A percentile compares a stretch with the other conserved stretches of the same genome.
Conservation (phyloP, 2,888 invertebrate species). For the Incurvaria masculella region DNA sequence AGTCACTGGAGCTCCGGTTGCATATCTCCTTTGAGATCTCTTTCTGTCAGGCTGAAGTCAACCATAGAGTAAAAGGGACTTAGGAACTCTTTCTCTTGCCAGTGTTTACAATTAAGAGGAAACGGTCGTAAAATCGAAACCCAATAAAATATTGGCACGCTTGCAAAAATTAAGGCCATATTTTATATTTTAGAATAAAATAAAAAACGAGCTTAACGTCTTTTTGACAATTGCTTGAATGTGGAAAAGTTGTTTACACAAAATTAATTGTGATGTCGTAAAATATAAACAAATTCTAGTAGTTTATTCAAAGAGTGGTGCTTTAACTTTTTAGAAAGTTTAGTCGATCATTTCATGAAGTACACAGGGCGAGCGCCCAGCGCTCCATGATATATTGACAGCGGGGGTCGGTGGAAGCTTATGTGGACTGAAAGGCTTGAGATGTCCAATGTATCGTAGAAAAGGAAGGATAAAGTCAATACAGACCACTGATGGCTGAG, state of each 20-base stretch:
- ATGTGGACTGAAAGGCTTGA: constrained; percentile 43
- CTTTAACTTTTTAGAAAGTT: background rate
- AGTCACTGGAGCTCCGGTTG: too few relatives aligned
- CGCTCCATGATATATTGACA: constrained; percentile 28
- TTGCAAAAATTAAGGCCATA: too few relatives aligned
- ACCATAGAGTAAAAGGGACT: too few relatives aligned
- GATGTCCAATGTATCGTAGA: constrained; percentile 58
- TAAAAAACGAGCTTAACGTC: constrained; percentile 48
- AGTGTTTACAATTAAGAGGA: too few relatives aligned
- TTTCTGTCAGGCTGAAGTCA: too few relatives aligned
- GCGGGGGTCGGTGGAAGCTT: constrained; percentile 37
- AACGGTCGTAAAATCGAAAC: too few relatives aligned
- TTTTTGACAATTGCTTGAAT: constrained; percentile 46
- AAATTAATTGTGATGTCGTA: constrained; percentile 57
- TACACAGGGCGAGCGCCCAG: background rate
- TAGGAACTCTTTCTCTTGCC: too few relatives aligned
- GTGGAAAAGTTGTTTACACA: constrained; percentile 53
- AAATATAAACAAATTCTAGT: constrained; percentile 43
- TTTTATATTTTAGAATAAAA: constrained; percentile 49
- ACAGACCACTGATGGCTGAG: constrained; percentile 63
- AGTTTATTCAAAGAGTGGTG: background rate
- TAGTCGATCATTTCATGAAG: too few relatives aligned
- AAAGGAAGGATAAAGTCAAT: constrained; percentile 53
- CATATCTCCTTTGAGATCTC: too few relatives aligned
- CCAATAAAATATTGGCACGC: too few relatives aligned